Conservation (phyloP, 2,888 invertebrate species). For the Archips crataeganus region DNA sequence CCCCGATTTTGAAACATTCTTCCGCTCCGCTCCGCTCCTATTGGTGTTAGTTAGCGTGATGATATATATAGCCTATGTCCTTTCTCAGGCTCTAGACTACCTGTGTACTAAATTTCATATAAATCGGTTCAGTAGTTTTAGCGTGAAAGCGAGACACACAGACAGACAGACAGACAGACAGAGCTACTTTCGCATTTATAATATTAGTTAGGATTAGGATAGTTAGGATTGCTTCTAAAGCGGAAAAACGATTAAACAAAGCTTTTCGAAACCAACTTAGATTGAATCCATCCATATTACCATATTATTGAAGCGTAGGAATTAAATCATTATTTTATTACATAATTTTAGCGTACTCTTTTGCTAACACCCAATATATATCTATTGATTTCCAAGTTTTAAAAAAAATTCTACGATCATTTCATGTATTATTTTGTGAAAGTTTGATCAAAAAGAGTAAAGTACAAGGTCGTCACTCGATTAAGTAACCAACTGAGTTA, state of each 20-base stretch:
- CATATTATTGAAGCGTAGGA: background rate
- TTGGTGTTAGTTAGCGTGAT: no score
- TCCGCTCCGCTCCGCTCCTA: no score
- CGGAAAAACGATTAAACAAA: background rate
- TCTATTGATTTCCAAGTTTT: no score
- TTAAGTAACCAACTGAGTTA: conserved; percentile 34
- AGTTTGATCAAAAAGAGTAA: conserved; percentile 34
- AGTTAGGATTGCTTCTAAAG: background rate
- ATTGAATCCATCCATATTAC: background rate
- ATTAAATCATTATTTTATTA: background rate
- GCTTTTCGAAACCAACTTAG: background rate
- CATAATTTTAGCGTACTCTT: background rate
- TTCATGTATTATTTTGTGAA: conserved; percentile 30
- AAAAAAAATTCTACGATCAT: background rate
- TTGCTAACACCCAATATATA: background rate
- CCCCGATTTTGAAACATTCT: no score
- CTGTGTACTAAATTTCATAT: no score
- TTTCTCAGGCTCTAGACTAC: no score
- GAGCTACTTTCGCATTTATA: no score
- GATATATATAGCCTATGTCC: no score
- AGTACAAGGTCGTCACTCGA: conserved; percentile 27
- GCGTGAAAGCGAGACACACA: no score
- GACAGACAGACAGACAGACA: no score
- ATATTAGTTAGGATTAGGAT: no score
- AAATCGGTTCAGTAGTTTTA: no score